Evolutionary conservation across 2,797 vertebrate genomes (phyloP).

Genomic region (Hypotaenidia philippensis): DNA sequence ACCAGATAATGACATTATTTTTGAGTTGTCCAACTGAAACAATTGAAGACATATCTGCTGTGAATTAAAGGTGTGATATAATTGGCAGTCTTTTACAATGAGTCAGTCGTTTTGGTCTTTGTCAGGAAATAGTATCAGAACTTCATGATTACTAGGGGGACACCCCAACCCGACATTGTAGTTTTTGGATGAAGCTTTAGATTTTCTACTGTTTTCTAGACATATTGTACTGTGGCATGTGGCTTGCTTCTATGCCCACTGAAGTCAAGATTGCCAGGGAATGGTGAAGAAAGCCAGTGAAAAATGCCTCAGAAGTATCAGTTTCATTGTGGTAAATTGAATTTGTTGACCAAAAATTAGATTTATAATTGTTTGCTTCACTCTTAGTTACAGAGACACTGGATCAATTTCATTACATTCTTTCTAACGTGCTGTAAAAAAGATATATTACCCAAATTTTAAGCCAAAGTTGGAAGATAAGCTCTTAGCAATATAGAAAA

Average conservation of each 20-base stretch:
- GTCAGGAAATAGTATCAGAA: background rate
- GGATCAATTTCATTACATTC: background rate
- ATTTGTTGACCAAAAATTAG: background rate
- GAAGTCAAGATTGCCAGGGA: background rate
- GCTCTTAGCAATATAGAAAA: background rate
- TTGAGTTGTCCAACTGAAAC: background rate
- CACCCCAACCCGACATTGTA: background rate
- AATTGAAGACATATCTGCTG: background rate
- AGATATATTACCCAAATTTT: background rate
- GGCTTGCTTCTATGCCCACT: background rate
- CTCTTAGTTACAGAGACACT: background rate
- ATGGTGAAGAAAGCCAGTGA: background rate
- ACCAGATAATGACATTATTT: background rate
- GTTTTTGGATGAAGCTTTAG: background rate
- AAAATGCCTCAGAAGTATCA: background rate
- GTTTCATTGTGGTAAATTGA: constrained; percentile 9
- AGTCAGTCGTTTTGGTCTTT: background rate
- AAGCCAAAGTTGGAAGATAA: background rate
- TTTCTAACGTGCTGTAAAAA: background rate
- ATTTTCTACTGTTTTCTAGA: background rate
- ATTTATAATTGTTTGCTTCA: background rate
- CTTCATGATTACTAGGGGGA: background rate
- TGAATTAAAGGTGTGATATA: background rate
- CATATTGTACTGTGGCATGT: background rate
- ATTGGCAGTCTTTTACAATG: background rate